Evolutionary conservation across 1,140 invertebrate genomes (phyloP).

Genomic region (Medauroidea extradentata): DNA sequence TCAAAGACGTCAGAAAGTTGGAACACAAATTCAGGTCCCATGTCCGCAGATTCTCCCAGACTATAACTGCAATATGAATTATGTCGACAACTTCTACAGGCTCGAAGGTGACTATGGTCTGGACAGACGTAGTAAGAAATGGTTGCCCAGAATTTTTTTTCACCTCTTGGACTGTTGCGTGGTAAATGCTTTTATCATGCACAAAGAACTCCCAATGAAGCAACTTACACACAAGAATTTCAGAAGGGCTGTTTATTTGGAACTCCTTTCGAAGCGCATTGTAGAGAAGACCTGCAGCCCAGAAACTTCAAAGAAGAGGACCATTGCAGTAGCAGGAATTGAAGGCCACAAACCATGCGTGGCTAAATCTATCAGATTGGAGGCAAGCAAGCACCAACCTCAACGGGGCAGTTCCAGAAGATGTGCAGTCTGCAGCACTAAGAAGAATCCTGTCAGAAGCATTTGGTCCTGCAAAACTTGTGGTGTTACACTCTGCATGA

Average conservation of each 20-base stretch:
- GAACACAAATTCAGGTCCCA: slow-evolving; percentile 15
- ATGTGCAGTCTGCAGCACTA: slow-evolving; percentile 24
- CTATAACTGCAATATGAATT: slow-evolving; percentile 41
- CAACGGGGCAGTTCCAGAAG: slow-evolving; percentile 8
- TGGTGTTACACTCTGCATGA: slow-evolving; percentile 15
- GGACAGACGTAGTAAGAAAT: slow-evolving; percentile 37
- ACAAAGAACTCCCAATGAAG: slow-evolving; percentile 7
- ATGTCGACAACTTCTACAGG: slow-evolving; percentile 40
- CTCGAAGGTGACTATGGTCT: slow-evolving; percentile 35
- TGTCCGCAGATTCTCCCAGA: slow-evolving; percentile 31
- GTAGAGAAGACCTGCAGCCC: slow-evolving; percentile 1
- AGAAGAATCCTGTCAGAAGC: slow-evolving; percentile 12
- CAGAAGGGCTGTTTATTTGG: slow-evolving; percentile 3
- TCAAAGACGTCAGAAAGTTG: slow-evolving; percentile 15
- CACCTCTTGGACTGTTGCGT: slow-evolving; percentile 30
- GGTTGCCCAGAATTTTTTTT: slow-evolving; percentile 40
- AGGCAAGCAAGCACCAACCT: slow-evolving; percentile 17
- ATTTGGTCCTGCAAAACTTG: slow-evolving; percentile 6
- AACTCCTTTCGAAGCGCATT: slow-evolving; percentile 12
- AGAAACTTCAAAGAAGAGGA: neutral
- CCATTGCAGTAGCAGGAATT: slow-evolving; percentile 5
- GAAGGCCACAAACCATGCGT: slow-evolving; percentile 13
- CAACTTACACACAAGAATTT: neutral
- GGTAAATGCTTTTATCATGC: slow-evolving; percentile 32
- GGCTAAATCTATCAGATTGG: slow-evolving; percentile 12